Percentiles rank a stretch among this genome's conserved stretches.
Conservation (phyloP, 1,140 invertebrate genomes). For the Drosophila guanche region DNA sequence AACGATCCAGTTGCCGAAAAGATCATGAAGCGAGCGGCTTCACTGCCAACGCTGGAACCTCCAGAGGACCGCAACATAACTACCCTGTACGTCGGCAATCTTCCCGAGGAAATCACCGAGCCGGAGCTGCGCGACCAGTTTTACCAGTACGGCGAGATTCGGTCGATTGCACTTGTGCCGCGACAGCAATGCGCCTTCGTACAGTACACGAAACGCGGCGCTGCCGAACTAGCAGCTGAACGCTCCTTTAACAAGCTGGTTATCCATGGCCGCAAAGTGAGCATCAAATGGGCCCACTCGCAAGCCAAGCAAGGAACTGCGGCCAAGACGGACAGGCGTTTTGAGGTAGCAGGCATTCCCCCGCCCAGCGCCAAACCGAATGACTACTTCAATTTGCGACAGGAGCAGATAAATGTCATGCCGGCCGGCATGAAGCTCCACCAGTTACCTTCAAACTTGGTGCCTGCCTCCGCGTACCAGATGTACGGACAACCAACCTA, state of each 20-base stretch:
- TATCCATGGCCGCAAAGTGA: constrained; percentile 92
- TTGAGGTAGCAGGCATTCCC: constrained; percentile 94
- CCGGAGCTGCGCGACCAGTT: constrained; percentile 92
- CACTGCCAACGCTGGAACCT: constrained; percentile 96
- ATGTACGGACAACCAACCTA: constrained; percentile 86
- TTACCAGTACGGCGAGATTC: constrained; percentile 99
- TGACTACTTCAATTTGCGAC: constrained; percentile 92
- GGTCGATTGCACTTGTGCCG: constrained; percentile 94
- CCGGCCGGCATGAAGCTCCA: constrained; percentile 84
- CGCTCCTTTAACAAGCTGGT: constrained; percentile 98
- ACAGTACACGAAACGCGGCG: constrained; percentile 94
- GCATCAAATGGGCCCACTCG: constrained; percentile 98
- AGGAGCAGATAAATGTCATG: constrained; percentile 85
- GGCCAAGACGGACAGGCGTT: constrained; percentile 83
- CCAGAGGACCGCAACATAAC: constrained; percentile 98
- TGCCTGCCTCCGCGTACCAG: constrained; percentile 85
- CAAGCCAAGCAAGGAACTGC: constrained; percentile 87
- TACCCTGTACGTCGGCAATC: constrained; percentile 97
- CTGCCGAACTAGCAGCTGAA: constrained; percentile 97
- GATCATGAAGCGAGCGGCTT: constrained; percentile 95
- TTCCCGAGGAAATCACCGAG: constrained; percentile 94
- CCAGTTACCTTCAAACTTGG: constrained; percentile 85
- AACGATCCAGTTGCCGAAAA: constrained; percentile 99
- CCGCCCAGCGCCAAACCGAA: constrained; percentile 86
- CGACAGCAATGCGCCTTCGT: constrained; percentile 99